Percentiles rank a stretch among this genome's conserved stretches.
Conservation (phyloP, 2,797 vertebrate species). For the Alcedo quadribrachys region DNA sequence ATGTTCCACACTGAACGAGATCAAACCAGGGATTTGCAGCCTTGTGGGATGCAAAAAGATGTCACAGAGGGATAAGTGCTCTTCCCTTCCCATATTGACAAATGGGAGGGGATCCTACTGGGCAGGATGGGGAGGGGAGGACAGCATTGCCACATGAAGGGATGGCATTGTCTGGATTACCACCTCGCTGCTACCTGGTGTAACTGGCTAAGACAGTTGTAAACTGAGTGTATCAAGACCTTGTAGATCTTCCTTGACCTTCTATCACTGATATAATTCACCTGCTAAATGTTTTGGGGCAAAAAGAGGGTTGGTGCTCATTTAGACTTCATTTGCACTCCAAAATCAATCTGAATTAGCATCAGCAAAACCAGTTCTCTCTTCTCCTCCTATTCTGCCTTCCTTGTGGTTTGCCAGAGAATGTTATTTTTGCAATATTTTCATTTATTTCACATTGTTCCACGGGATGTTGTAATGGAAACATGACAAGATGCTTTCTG, state of each 20-base stretch:
- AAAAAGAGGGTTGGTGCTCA: background rate
- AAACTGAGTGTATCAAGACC: background rate
- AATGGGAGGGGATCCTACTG: background rate
- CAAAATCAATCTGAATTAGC: background rate
- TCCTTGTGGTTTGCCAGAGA: background rate
- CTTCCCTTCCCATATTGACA: background rate
- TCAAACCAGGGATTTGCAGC: conserved; percentile 65
- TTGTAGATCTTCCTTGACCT: background rate
- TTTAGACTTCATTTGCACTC: background rate
- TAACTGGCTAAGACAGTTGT: background rate
- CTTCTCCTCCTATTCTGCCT: background rate
- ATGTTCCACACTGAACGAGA: conserved; percentile 52
- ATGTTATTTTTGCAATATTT: background rate
- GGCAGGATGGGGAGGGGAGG: background rate
- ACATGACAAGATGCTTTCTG: background rate
- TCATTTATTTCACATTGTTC: background rate
- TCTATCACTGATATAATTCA: background rate
- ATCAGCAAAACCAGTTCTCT: background rate
- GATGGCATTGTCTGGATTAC: background rate
- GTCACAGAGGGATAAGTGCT: conserved; percentile 18
- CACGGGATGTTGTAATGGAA: background rate
- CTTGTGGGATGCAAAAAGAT: conserved; percentile 52
- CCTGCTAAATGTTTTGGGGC: background rate
- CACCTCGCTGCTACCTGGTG: background rate
- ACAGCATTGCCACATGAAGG: background rate